These are phyloP conservation scores for Thermophis baileyi DNA, from an alignment of 2,113 vertebrate genomes.

Conservation along the genomic window DNA sequence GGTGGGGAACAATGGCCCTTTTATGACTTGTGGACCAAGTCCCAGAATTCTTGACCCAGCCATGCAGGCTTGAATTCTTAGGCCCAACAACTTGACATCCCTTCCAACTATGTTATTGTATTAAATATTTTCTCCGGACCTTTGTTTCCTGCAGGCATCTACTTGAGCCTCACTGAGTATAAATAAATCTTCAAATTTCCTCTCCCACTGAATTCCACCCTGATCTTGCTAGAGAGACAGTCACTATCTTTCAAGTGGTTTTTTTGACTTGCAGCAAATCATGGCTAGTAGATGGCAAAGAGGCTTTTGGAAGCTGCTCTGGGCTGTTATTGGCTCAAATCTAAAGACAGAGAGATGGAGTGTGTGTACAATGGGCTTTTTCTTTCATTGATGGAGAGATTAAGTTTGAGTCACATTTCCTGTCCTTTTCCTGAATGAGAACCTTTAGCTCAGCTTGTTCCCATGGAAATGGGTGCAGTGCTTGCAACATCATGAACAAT, in stretches of 20 bases:
- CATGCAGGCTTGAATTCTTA: not conserved
- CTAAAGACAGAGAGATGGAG: not conserved
- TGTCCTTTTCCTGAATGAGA: conserved; percentile 5
- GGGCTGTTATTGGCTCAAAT: not conserved
- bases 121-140: not conserved
- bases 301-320: not conserved
- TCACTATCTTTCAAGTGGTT: not conserved
- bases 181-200: not conserved
- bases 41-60: not conserved
- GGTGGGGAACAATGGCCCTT: not conserved
- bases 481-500: conserved; percentile 1
- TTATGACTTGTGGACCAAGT: not conserved
- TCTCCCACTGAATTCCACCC: not conserved
- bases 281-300: not conserved
- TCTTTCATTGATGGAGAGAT: not conserved
- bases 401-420: conserved; percentile 22
- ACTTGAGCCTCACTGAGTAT: not conserved
- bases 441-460: conserved; percentile 24
- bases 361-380: not conserved
- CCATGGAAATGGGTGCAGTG: conserved; percentile 24
- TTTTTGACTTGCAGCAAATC: conserved; percentile 20
- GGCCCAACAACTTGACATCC: not conserved
- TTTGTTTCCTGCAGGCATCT: not conserved
- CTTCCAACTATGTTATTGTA: not conserved
- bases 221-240: not conserved